These are phyloP conservation scores for Myiozetetes cayanensis DNA, from an alignment of 2,113 vertebrate species.

Conservation along the genomic window DNA sequence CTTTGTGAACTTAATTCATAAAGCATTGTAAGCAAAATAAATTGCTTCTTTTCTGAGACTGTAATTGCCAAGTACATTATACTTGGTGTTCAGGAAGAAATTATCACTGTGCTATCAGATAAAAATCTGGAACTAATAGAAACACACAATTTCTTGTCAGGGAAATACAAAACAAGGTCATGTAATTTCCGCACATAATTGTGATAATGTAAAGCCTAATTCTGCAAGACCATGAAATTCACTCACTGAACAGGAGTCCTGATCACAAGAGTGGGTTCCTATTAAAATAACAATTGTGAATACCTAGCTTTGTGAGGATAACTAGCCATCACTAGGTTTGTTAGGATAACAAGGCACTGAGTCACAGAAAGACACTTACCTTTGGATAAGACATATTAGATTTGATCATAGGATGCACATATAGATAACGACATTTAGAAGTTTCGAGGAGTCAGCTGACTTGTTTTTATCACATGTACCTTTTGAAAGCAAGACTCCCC, in stretches of 20 bases:
- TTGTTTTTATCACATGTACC: background rate
- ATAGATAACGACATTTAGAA: background rate
- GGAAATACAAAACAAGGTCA: slow-evolving; percentile 41
- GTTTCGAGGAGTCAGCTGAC: background rate
- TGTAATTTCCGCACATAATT: slow-evolving; percentile 22
- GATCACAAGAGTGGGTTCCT: background rate
- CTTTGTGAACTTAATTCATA: slow-evolving; percentile 52
- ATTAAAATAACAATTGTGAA: background rate
- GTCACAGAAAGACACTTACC: background rate
- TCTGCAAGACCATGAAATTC: background rate
- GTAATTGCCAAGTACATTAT: slow-evolving; percentile 3
- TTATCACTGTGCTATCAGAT: background rate
- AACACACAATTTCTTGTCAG: slow-evolving; percentile 26
- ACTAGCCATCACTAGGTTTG: background rate
- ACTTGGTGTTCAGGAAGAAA: background rate
- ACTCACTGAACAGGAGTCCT: background rate
- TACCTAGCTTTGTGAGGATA: background rate
- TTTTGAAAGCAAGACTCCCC: background rate
- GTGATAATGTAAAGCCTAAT: slow-evolving; percentile 18
- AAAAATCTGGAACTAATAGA: slow-evolving; percentile 47
- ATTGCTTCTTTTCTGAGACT: slow-evolving; percentile 38
- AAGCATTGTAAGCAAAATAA: slow-evolving; percentile 57
- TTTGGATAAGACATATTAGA: background rate
- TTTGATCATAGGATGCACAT: background rate
- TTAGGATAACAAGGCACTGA: background rate